Evolutionary conservation across 2,888 invertebrate genomes (phyloP), one percentile per base, ranked within the genome.

Genomic region (Phlogophora meticulosa): DNA sequence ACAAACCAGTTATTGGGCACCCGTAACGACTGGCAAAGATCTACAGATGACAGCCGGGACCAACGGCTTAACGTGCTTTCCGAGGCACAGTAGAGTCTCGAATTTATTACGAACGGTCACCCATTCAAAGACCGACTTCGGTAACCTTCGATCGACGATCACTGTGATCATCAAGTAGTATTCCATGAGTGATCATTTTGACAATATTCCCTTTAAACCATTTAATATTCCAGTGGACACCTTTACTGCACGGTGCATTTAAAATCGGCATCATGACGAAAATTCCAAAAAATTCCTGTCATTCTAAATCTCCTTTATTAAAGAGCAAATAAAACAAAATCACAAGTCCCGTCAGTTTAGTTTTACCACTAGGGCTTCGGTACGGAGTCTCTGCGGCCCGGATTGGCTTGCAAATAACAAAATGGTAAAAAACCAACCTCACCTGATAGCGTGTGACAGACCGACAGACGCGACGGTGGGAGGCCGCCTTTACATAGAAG

Each of bases 361-460:
- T 72, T 72, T 64, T 32, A 70, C 58, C 63, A 49, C 57, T 48
- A 36, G 46, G 52, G 59, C 42, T 63, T 59, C 24, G 38, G 58
- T 45, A 11, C 52, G 32, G 67, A 77, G 59, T 76, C 76, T 71
- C 78, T 70, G 64, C 80, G 81, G 84, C 78, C 78, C 75, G 80
- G 80, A 86, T 85, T 80, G 82, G 72, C 66, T 66, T 60, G 51
- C 66, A 78, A 84, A 85, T 81, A 86, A 82, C 85, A 84, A 88
- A 89, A 87, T 81, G 78, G 75, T 73, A 84, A 87, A 87, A 88
- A 87, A 82, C 64, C 53, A 66, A 85, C 76, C 79, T 75, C 74
- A 74, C 83, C 87, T 85, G 91, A 91, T 91, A 91, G 76, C 82
- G 83, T 72, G 81, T 87, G 91, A 89, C 90, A 90, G 82, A 82